Percentiles rank a stretch among this genome's conserved stretches.
Evolutionary conservation across 35 echinoderm and acorn worm genomes (phyloP).

Genomic region (Patiria miniata): DNA sequence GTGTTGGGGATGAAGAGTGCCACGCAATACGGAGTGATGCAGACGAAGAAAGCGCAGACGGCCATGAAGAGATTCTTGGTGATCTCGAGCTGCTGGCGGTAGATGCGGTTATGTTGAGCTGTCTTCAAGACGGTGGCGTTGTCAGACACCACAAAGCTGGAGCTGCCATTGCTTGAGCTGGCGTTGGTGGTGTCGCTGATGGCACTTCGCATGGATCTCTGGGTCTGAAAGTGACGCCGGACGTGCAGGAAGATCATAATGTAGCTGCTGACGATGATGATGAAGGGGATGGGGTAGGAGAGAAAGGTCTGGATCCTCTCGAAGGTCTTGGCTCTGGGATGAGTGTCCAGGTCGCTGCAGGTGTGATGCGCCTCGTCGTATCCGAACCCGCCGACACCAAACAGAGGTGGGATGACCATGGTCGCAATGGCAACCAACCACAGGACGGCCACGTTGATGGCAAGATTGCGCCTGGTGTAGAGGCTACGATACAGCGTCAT

Average conservation of each 20-base stretch:
- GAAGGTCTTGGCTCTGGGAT: slow-evolving; percentile 20
- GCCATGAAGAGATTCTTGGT: slow-evolving; percentile 56
- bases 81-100: slow-evolving; percentile 38
- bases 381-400: slow-evolving; percentile 46
- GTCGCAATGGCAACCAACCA: slow-evolving; percentile 58
- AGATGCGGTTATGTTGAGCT: background rate
- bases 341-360: slow-evolving; percentile 39
- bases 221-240: slow-evolving; percentile 32
- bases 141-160: background rate
- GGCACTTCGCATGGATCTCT: background rate
- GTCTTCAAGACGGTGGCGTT: background rate
- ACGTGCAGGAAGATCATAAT: slow-evolving; percentile 39
- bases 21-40: slow-evolving; percentile 51
- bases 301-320: background rate
- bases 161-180: background rate
- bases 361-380: slow-evolving; percentile 39
- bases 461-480: slow-evolving; percentile 43
- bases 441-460: slow-evolving; percentile 29
- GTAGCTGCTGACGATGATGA: slow-evolving; percentile 50
- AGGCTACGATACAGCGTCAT: slow-evolving; percentile 41
- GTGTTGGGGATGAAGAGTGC: slow-evolving; percentile 53
- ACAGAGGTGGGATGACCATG: background rate
- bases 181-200: background rate
- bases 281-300: slow-evolving; percentile 49
- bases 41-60: slow-evolving; percentile 61